Evolutionary conservation across 2,113 vertebrate species (phyloP).

Genomic region (Rhea pennata): DNA sequence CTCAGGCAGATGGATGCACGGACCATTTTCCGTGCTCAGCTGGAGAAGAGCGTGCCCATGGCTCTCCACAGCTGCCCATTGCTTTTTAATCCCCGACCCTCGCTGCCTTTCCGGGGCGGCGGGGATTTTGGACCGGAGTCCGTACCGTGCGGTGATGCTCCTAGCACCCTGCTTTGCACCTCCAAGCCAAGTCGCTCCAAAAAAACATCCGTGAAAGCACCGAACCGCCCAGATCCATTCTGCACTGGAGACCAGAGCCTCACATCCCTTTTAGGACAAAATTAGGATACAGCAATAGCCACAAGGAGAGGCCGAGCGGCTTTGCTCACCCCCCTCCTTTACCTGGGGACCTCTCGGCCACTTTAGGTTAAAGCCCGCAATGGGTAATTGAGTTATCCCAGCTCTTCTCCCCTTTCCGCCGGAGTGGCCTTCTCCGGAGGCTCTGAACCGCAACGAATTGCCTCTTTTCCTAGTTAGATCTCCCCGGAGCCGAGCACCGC

Average conservation of each 20-base stretch:
- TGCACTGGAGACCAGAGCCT: not conserved
- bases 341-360: fast-evolving
- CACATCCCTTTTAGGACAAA: not conserved
- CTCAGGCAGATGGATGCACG: not conserved
- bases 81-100: not conserved
- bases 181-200: not conserved
- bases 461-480: not conserved
- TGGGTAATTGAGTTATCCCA: conserved; percentile 2
- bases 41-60: not conserved
- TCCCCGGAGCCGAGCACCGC: not conserved
- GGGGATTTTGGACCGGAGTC: not conserved
- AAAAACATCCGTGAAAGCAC: not conserved
- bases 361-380: not conserved
- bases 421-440: not conserved
- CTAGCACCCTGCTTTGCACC: not conserved
- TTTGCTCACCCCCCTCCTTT: not conserved
- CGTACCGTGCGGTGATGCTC: not conserved
- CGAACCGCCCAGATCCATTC: no score
- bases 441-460: conserved; percentile 30
- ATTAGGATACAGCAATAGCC: not conserved
- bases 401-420: not conserved
- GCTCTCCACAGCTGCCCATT: not conserved
- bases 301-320: not conserved
- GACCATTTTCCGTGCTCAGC: not conserved
- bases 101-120: not conserved